phyloP scores from a whole-genome alignment of 2,888 invertebrate species.

The Tanypteryx hageni region DNA sequence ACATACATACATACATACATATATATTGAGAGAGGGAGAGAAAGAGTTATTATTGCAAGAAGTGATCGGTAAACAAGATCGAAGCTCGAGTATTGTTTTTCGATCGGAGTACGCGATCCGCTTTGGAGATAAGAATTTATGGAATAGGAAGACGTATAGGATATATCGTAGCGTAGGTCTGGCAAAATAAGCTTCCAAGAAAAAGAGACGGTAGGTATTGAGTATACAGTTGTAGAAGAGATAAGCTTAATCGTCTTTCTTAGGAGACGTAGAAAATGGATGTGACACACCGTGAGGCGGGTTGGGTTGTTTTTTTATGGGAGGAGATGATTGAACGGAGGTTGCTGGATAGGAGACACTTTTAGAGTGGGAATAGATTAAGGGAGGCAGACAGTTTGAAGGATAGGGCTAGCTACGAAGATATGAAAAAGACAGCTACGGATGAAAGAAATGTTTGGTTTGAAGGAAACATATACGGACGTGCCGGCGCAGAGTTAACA shows the following conservation, averaged over 20 bases:
- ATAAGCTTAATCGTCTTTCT: neutral
- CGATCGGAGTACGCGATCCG: too few relatives aligned
- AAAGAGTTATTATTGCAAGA: too few relatives aligned
- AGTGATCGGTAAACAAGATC: too few relatives aligned
- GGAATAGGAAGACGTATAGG: too few relatives aligned
- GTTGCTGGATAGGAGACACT: neutral
- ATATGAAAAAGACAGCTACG: neutral
- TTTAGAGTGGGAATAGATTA: neutral
- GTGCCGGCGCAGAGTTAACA: neutral
- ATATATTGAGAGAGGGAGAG: too few relatives aligned
- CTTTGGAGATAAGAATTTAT: too few relatives aligned
- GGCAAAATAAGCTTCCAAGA: neutral
- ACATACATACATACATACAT: too few relatives aligned
- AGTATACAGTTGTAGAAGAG: neutral
- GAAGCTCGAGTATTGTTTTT: too few relatives aligned
- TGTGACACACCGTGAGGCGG: neutral
- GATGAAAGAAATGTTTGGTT: neutral
- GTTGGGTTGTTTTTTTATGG: constrained; percentile 1
- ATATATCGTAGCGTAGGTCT: neutral
- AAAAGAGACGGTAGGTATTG: neutral
- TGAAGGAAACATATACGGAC: neutral
- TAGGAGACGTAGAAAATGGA: neutral
- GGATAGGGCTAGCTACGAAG: neutral
- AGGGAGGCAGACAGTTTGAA: neutral
- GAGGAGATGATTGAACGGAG: neutral